Base-by-base conservation (phyloP, 2,113 vertebrate genomes). In the Muntiacus muntjak region DNA sequence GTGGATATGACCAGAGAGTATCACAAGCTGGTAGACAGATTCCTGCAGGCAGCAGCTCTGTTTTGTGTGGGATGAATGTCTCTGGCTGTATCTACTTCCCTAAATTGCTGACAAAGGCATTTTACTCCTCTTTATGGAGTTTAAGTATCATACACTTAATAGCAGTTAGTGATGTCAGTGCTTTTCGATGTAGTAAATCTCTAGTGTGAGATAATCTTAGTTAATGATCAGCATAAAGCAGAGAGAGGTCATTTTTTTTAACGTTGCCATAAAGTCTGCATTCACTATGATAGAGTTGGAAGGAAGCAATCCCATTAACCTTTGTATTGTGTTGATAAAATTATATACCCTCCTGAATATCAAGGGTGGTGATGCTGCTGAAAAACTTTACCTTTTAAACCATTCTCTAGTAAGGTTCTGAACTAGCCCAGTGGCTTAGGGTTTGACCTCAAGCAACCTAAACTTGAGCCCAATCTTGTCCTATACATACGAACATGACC, bases 141-240 rank as follows among this genome's bases (percentile, higher is more conserved):
- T 95, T 97, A 97, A 98, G 98, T 97, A 97, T 97, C 98, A 97
- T 96, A 97, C 95, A 96, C 97, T 98, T 98, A 98, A 98, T 93
- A 98, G 98, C 97, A 97, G 98, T 98, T 97, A 98, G 98, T 96
- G 98, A 98, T 98, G 98, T 98, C 98, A 98, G 95, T 98, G 99
- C 98, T 98, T 98, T 98, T 98, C 98, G 95, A 89, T 98, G 96
- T 97, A 92, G 98, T 98, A 98, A 98, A 98, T 98, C 98, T 99
- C 98, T 96, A 97, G 98, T 96, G 99, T 98, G 98, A 98, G 98
- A 98, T 98, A 98, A 98, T 98, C 98, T 98, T 94, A 95, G 98
- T 98, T 99, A 99, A 99, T 98, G 98, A 99, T 98, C 98, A 98
- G 98, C 98, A 98, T 98, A 98, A 98, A 99, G 97, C 97, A 98